Percentiles rank a stretch among this genome's conserved stretches.
These are phyloP conservation scores for Aurelia sp. DNA, from an alignment of 30 jellyfish, hydroid and myxozoan species.

Conservation along the genomic window DNA sequence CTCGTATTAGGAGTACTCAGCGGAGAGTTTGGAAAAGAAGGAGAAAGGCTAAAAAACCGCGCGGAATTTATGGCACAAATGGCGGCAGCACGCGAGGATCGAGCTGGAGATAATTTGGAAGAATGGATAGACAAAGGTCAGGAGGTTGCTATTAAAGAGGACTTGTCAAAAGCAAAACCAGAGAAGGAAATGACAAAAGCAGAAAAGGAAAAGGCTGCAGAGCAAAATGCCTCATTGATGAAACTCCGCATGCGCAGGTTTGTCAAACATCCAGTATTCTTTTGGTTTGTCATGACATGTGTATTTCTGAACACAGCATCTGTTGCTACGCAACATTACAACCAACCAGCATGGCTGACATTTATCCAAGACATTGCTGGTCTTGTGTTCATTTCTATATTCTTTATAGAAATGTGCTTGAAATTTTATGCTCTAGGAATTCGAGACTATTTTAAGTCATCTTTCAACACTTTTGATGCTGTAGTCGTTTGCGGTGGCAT, in stretches of 20 bases:
- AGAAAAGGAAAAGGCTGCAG: slow-evolving; percentile 58
- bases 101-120: slow-evolving; percentile 81
- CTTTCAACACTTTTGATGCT: slow-evolving; percentile 88
- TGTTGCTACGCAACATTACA: slow-evolving; percentile 89
- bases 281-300: slow-evolving; percentile 81
- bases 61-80: slow-evolving; percentile 73
- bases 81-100: slow-evolving; percentile 61
- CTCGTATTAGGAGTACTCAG: slow-evolving; percentile 91
- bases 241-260: slow-evolving; percentile 55
- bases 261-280: slow-evolving; percentile 77
- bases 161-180: slow-evolving; percentile 46
- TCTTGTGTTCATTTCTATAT: slow-evolving; percentile 51
- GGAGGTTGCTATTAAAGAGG: slow-evolving; percentile 57
- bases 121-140: slow-evolving; percentile 86
- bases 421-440: slow-evolving; percentile 82
- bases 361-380: slow-evolving; percentile 57
- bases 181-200: slow-evolving; percentile 43
- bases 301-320: slow-evolving; percentile 80
- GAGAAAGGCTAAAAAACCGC: slow-evolving; percentile 85
- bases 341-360: slow-evolving; percentile 71
- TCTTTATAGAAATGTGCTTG: slow-evolving; percentile 78
- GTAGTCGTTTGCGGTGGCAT: slow-evolving; percentile 92
- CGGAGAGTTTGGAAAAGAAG: slow-evolving; percentile 93
- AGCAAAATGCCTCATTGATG: slow-evolving; percentile 35
- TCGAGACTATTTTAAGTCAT: slow-evolving; percentile 75